Percentiles rank a stretch among this genome's conserved stretches.
These are phyloP conservation scores for Pavo muticus DNA, from an alignment of 2,113 vertebrate genomes.

Conservation along the genomic window DNA sequence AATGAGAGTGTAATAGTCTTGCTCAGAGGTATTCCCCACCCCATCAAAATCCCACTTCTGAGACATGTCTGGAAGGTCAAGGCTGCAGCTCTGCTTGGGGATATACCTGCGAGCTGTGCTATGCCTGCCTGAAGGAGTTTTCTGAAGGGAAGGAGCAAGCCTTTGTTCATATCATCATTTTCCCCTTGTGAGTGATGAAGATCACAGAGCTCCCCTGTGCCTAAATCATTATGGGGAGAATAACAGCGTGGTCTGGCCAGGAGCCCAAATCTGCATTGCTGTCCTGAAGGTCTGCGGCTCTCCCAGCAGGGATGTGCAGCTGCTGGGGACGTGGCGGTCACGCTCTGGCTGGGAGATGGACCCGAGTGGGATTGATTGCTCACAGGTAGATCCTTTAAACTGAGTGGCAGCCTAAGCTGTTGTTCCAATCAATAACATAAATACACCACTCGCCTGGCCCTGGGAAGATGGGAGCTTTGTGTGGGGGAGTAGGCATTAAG, in stretches of 20 bases:
- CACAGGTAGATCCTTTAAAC: background rate
- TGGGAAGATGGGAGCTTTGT: background rate
- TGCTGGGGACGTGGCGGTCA: background rate
- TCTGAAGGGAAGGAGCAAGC: background rate
- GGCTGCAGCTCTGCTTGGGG: fast-evolving
- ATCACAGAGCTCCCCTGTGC: background rate
- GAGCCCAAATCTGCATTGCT: background rate
- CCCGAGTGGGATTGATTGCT: background rate
- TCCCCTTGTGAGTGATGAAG: fast-evolving
- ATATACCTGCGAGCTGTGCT: background rate
- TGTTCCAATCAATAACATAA: conserved; percentile 22
- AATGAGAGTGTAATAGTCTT: conserved; percentile 3
- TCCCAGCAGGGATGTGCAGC: background rate
- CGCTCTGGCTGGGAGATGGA: background rate
- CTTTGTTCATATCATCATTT: background rate
- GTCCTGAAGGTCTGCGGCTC: background rate
- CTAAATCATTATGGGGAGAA: background rate
- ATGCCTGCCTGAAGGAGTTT: background rate
- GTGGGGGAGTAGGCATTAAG: background rate
- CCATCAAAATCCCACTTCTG: background rate
- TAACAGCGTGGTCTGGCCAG: background rate
- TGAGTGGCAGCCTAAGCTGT: background rate
- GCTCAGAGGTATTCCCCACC: background rate
- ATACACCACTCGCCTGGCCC: background rate
- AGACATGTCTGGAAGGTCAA: background rate